phyloP scores from a whole-genome alignment of 2,113 vertebrate species.

The Hassar affinis region DNA sequence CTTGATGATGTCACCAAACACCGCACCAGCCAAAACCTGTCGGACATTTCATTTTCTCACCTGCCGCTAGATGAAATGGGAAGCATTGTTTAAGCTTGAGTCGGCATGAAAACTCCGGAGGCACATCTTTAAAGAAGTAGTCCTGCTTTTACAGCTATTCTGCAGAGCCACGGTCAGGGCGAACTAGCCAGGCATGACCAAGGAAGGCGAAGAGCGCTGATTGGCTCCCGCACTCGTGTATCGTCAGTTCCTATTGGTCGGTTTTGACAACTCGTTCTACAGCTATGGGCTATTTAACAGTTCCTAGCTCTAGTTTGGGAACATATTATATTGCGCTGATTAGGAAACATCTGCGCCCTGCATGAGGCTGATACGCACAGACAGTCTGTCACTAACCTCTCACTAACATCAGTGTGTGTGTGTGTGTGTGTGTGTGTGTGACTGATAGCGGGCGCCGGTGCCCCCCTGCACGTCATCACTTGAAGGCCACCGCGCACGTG shows the following conservation, averaged over 20 bases:
- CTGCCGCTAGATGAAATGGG: constrained; percentile 71
- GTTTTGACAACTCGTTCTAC: neutral
- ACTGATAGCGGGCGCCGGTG: constrained; percentile 22
- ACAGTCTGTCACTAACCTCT: neutral
- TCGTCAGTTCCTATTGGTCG: constrained; percentile 58
- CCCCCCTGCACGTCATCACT: constrained; percentile 10
- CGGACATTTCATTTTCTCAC: constrained; percentile 58
- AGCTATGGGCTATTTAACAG: neutral
- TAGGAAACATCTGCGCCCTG: neutral
- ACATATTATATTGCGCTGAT: neutral
- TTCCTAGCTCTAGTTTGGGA: neutral
- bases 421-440: neutral
- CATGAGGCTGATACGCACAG: neutral
- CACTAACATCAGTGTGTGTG: constrained; percentile 3
- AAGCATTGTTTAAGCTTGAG: constrained; percentile 41
- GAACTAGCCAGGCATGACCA: neutral
- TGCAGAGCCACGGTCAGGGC: constrained; percentile 8
- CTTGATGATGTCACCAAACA: neutral
- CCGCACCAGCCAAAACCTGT: neutral
- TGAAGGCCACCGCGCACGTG: neutral
- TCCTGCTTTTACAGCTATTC: constrained; percentile 24
- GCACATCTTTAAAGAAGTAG: constrained; percentile 57
- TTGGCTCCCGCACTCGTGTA: constrained; percentile 54
- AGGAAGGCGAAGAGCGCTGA: constrained; percentile 56
- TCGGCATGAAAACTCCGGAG: constrained; percentile 47